Conservation (phyloP, 2,888 invertebrate species). For the Clivina fossor region DNA sequence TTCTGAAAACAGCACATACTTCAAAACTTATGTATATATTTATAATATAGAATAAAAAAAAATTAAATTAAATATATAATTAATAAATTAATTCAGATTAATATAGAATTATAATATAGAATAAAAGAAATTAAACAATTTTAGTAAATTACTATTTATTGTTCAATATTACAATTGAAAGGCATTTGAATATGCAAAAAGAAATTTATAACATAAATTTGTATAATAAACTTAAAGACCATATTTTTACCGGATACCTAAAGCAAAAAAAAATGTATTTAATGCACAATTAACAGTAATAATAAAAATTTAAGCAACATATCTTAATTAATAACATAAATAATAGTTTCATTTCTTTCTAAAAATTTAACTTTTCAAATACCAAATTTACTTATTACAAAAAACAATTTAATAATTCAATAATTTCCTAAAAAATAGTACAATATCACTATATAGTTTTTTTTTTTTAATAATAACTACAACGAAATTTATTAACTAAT, state of each 20-base stretch:
- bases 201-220: conserved; percentile 29
- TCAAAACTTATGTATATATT: no score
- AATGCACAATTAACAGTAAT: conserved; percentile 24
- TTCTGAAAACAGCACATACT: no score
- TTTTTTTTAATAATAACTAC: no score
- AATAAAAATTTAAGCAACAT: conserved; percentile 32
- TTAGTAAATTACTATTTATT: conserved; percentile 29
- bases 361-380: no score
- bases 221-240: conserved; percentile 28
- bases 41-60: neutral
- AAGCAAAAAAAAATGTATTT: conserved; percentile 30
- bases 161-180: conserved; percentile 28
- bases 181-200: conserved; percentile 25
- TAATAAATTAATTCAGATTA: neutral
- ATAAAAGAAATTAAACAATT: conserved; percentile 21
- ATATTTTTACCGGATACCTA: conserved; percentile 32
- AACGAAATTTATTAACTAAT: no score
- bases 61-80: conserved; percentile 2
- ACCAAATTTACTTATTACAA: no score
- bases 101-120: conserved; percentile 14
- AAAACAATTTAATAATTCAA: no score
- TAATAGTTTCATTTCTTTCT: conserved; percentile 30
- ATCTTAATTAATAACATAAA: conserved; percentile 28
- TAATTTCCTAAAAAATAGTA: no score
- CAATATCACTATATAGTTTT: no score